Conservation (phyloP, 30 jellyfish, hydroid and myxozoan genomes). For the Chrysaora quinquecirrha region DNA sequence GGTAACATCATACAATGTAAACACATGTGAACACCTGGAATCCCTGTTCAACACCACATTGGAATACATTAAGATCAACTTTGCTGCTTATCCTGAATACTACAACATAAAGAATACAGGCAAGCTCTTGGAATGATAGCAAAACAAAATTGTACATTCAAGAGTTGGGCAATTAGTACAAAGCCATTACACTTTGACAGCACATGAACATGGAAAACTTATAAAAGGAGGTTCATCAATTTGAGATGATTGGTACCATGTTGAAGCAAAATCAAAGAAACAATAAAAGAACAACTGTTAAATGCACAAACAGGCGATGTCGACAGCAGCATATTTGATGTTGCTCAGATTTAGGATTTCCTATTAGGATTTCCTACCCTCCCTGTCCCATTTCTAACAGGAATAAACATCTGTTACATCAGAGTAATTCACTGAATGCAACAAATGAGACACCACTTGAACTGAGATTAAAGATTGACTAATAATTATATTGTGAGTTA, state of each 20-base stretch:
- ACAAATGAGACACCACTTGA: background rate
- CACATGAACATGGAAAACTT: background rate
- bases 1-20: too few relatives aligned
- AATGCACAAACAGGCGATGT: background rate
- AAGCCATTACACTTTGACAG: too few relatives aligned
- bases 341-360: background rate
- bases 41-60: too few relatives aligned
- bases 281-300: conserved; percentile 1
- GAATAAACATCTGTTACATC: background rate
- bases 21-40: too few relatives aligned
- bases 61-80: too few relatives aligned
- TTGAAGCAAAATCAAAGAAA: conserved; percentile 2
- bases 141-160: too few relatives aligned
- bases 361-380: background rate
- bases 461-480: too few relatives aligned
- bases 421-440: background rate
- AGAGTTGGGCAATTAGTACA: too few relatives aligned
- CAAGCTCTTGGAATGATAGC: too few relatives aligned
- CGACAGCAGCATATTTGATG: background rate
- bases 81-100: too few relatives aligned
- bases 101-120: too few relatives aligned
- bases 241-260: conserved; percentile 22
- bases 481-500: too few relatives aligned
- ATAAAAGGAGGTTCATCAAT: conserved; percentile 27
- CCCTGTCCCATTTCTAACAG: background rate